Evolutionary conservation across 2,888 invertebrate genomes (phyloP).

Genomic region (Frankliniella intonsa): DNA sequence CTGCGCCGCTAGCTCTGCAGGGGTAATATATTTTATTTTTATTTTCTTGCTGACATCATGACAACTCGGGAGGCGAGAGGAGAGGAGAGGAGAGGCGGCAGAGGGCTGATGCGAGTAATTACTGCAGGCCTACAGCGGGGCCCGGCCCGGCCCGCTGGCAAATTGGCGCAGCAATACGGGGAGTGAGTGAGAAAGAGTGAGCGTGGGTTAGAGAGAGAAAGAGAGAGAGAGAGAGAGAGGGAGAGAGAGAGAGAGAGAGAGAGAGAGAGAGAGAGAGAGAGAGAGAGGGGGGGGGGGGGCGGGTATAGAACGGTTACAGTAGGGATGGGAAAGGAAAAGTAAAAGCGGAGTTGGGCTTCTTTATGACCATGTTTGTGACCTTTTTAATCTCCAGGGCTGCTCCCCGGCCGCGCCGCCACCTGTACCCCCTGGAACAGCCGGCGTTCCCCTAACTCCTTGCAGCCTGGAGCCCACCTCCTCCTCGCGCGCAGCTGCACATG

Average conservation of each 20-base stretch:
- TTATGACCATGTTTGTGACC: background rate
- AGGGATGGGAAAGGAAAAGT: background rate
- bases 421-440: too few species aligned
- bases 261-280: conserved; percentile 1
- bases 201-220: background rate
- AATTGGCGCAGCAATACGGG: background rate
- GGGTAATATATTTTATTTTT: background rate
- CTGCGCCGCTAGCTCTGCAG: too few species aligned
- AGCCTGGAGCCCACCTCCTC: background rate
- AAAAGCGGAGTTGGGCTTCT: background rate
- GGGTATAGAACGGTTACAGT: background rate
- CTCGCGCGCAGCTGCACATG: background rate
- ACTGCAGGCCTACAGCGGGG: background rate
- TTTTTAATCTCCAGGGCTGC: background rate
- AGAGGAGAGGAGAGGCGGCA: too few species aligned
- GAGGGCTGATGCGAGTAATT: background rate
- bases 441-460: too few species aligned
- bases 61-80: background rate
- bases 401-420: background rate
- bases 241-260: background rate
- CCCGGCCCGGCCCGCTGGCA: too few species aligned
- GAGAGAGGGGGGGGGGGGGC: background rate
- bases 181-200: background rate
- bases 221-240: background rate
- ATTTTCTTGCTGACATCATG: background rate